Base-by-base conservation (phyloP, 2,888 invertebrate genomes). In the Mystacides longicornis region DNA sequence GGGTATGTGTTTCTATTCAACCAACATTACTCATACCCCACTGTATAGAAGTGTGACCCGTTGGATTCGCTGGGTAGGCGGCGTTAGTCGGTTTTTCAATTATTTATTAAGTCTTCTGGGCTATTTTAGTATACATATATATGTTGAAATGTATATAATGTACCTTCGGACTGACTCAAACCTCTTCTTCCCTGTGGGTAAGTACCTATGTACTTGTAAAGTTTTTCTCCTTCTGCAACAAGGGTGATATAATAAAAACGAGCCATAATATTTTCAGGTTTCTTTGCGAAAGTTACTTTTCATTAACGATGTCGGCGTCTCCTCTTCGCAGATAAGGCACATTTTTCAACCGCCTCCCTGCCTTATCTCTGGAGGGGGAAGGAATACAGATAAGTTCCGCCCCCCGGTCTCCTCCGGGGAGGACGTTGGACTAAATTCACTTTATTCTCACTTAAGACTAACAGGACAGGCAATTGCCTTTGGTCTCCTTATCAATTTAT, bases 241-340 rank as follows among this genome's bases (percentile, higher is more conserved):
- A 37, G 37, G 37, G 37, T 7, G 37, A 37, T 37, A 14, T 37
- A 37, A 37, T 37, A 37, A 37, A 37, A 48, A 48, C 23, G 48
- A 16, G 37, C 23, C 9, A n/a, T 21, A 23, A 48, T 48, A 48
- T 48, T 48, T 48, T 23, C 48, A 48, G 48, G 48, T 48, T 48
- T 48, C 21, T 48, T 21, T 23, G 37, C 37, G 48, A 48, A 48
- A 48, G 48, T 48, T 20, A 48, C 23, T 48, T 48, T 48, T 48
- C 48, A 48, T 48, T 48, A 48, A 21, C 48, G 48, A n/a, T 48
- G 48, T 48, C 48, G 48, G 48, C 48, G 21, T 48, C 48, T 45
- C 48, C 14, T 46, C 48, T 48, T 18, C 48, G 22, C 22, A 48
- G 48, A 48, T 48, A 48, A 48, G 48, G 23, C 48, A 48, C 48